Conservation (phyloP, 2,888 invertebrate genomes). For the Drosophila kuntzei region DNA sequence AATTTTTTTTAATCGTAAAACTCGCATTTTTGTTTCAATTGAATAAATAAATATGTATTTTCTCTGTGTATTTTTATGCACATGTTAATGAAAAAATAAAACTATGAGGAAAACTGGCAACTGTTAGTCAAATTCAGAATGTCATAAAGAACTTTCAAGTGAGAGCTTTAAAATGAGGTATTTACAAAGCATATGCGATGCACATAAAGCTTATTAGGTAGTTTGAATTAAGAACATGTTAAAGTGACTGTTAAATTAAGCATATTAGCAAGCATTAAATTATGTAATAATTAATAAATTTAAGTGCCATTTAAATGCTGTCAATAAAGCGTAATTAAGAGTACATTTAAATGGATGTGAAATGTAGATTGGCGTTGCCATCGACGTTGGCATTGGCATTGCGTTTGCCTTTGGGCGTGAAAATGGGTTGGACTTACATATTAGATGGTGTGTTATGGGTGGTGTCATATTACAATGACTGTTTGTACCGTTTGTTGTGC, state of each 20-base stretch:
- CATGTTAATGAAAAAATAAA: not conserved
- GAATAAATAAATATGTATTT: too few relatives aligned
- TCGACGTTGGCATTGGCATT: not conserved
- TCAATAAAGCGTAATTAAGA: slow-evolving; percentile 61
- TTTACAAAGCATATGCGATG: not conserved
- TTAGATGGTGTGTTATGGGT: not conserved
- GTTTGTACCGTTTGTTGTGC: slow-evolving; percentile 27
- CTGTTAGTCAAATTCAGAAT: not conserved
- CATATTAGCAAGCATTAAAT: slow-evolving; percentile 21
- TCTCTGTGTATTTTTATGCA: not conserved
- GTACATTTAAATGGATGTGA: slow-evolving; percentile 22
- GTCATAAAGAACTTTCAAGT: not conserved
- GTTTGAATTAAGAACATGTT: not conserved
- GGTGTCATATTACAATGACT: slow-evolving; percentile 28
- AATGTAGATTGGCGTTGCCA: slow-evolving; percentile 5
- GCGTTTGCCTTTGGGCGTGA: not conserved
- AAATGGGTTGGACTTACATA: not conserved
- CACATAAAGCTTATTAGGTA: not conserved
- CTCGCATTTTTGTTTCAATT: too few relatives aligned
- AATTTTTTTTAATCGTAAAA: too few relatives aligned
- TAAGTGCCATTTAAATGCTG: slow-evolving; percentile 53
- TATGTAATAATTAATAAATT: slow-evolving; percentile 54
- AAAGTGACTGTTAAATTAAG: not conserved
- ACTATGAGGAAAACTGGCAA: not conserved
- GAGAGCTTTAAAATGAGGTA: not conserved